phyloP scores from a whole-genome alignment of 2,888 invertebrate genomes.

The Gymnocheta viridis region DNA sequence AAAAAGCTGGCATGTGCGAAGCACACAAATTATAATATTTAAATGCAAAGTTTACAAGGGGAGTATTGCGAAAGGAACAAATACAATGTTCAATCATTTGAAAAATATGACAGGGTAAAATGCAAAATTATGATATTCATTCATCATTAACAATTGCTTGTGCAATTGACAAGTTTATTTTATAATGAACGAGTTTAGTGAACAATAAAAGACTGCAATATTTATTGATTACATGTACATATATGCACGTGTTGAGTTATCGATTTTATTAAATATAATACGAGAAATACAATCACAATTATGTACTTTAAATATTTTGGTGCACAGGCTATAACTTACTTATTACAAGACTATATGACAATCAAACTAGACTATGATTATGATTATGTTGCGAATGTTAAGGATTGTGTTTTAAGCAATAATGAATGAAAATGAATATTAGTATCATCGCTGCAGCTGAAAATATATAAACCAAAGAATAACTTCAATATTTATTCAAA shows the following conservation, averaged over 20 bases:
- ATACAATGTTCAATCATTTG: conserved; percentile 43
- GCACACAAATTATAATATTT: no score
- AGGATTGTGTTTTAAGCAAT: no score
- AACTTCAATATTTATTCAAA: no score
- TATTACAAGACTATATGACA: background rate
- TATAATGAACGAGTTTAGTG: background rate
- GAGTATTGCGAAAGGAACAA: background rate
- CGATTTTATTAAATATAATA: background rate
- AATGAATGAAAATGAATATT: no score
- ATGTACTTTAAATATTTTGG: no score
- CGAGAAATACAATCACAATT: background rate
- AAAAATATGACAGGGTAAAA: conserved; percentile 17
- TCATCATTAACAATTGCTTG: background rate
- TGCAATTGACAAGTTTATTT: conserved; percentile 32
- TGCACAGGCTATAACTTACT: background rate
- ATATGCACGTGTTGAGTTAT: background rate
- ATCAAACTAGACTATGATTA: no score
- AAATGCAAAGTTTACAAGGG: background rate
- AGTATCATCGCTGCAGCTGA: no score
- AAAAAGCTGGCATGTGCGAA: background rate
- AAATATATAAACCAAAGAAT: no score
- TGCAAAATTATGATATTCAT: background rate
- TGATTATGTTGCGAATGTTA: no score
- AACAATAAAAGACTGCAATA: background rate
- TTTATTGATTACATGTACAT: background rate